Evolutionary conservation across 2,888 invertebrate genomes (phyloP), one percentile per base, ranked within the genome.

Genomic region (Alloplasta piceator): DNA sequence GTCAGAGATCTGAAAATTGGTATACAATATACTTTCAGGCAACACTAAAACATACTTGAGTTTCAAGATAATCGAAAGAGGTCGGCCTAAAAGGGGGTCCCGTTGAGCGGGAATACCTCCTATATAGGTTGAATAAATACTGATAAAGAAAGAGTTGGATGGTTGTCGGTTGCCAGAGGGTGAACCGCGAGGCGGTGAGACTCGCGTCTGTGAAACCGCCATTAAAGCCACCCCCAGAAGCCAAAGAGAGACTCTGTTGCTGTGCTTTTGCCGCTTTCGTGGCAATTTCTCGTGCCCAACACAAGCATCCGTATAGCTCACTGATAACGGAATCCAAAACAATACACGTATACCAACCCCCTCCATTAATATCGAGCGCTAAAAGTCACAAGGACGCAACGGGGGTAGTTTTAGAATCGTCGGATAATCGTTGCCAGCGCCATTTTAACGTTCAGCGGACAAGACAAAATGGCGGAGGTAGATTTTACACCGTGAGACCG

Each of bases 181-280:
- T 80, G 82, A 76, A 77, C 63, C 80, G 78, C 80, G 80, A 82
- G 75, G 74, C 55, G 76, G 80, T 73, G 74, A 75, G 71, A 79
- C 1, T 3, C 26, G 26, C 71, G 71, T 82, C 78, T 77, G 78
- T 80, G 79, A 79, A 84, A 70, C 83, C 78, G 61, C 83, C 83
- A 80, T 80, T 80, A 80, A 68, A 64, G 46, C 64, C 70, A 41
- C 67, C 50, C 36, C 36, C 5, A 16, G 36, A 52, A 50, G 9
- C 50, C 16, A 12, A 14, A 55, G 56, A 56, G 63, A 68, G 76
- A 63, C 58, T 60, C 36, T 68, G 76, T 76, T 80, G 80, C 72
- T 78, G 72, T 78, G 71, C 78, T 80, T 72, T 77, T 77, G 68
- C 72, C 63, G 80, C 80, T 76, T 73, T 77, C 68, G 61, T 64